Percentiles rank a stretch among this genome's conserved stretches.
These are phyloP conservation scores for Heterohyrax brucei DNA, from an alignment of 2,797 vertebrate genomes.

Conservation along the genomic window DNA sequence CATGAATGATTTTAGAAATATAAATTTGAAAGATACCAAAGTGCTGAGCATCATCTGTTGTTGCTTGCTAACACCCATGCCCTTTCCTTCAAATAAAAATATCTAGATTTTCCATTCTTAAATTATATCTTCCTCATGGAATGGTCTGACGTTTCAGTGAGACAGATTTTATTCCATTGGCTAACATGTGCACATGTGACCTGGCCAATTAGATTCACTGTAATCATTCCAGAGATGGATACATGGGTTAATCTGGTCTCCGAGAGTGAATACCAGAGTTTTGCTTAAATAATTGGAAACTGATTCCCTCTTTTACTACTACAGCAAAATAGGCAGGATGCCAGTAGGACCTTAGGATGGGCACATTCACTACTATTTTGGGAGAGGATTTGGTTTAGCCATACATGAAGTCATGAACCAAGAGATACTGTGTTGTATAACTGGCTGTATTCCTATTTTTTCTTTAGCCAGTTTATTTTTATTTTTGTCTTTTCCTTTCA, in stretches of 20 bases:
- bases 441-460: not conserved
- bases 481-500: not conserved
- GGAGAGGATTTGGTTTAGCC: not conserved
- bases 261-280: not conserved
- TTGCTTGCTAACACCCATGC: not conserved
- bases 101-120: not conserved
- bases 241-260: not conserved
- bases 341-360: not conserved
- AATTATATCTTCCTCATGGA: constrained; percentile 9
- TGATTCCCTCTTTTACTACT: not conserved
- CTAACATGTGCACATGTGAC: not conserved
- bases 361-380: not conserved
- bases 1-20: constrained; percentile 8
- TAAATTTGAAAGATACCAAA: constrained; percentile 8
- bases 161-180: not conserved
- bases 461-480: constrained; percentile 17
- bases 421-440: not conserved
- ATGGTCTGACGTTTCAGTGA: not conserved
- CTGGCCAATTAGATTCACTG: not conserved
- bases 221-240: not conserved
- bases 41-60: not conserved
- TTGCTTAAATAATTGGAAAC: constrained; percentile 17
- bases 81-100: not conserved
- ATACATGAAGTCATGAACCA: not conserved
- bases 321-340: not conserved